Conservation (phyloP, 2,113 vertebrate genomes). For the Bambusicola thoracicus region DNA sequence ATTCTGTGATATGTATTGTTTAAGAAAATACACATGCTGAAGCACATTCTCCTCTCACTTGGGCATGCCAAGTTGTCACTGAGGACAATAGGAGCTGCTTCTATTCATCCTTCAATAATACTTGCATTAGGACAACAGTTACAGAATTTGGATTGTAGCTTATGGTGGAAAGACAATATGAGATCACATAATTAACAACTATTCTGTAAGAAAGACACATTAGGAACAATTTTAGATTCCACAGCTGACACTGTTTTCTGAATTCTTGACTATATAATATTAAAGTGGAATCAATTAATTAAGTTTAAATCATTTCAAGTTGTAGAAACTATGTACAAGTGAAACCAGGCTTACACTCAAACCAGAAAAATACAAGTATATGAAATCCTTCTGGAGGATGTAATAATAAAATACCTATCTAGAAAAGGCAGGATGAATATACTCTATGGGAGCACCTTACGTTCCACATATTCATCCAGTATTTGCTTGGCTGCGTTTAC, state of each 20-base stretch:
- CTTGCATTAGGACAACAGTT: not conserved
- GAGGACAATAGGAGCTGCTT: not conserved
- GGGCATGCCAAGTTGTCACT: not conserved
- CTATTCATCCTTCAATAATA: not conserved
- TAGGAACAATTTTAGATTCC: not conserved
- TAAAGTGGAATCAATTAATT: not conserved
- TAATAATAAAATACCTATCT: not conserved
- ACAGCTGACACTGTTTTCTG: not conserved
- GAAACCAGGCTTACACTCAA: not conserved
- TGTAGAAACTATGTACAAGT: not conserved
- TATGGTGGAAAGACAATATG: too few species aligned
- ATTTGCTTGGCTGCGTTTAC: not conserved
- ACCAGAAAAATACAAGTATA: not conserved
- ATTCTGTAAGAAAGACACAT: not conserved
- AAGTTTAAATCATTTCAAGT: not conserved
- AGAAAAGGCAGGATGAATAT: not conserved
- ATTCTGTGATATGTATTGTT: not conserved
- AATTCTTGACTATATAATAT: not conserved
- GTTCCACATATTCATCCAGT: not conserved
- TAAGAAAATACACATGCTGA: too few species aligned
- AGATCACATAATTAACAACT: not conserved
- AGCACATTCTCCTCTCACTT: not conserved
- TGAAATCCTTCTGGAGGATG: not conserved
- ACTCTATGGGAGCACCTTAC: not conserved
- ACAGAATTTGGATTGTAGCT: too few species aligned